Base-by-base conservation (phyloP, 2,113 vertebrate genomes). In the Psettodes erumei region DNA sequence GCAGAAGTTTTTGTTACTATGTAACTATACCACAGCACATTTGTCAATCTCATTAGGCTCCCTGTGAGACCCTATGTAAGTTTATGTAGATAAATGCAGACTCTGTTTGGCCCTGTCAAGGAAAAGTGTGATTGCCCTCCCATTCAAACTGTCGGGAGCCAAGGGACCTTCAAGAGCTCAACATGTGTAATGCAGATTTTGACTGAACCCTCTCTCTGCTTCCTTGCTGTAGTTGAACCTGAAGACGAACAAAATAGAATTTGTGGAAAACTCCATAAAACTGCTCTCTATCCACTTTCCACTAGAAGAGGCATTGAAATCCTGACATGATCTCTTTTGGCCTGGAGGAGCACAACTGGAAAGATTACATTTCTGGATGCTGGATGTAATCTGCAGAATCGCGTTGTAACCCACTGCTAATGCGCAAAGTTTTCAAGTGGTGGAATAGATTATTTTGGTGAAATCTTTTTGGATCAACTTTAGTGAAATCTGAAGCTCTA, bases 41-140 rank as follows among this genome's bases (percentile, higher is more conserved):
- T 62, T 61, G 21, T 59, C 18, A 9, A 35, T 69, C n/a, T 73
- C 18, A 48, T 61, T 62, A 77, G 58, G 30, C 40, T 48, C 21
- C 72, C 47, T 8, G 15, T 3, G 30, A 71, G 60, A 82, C 35
- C 23, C 1, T 16, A 11, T 78, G 12, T 37, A 51, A 30, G 25
- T 62, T 8, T 28, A 61, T 69, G 40, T 16, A 55, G 32, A 12
- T 47, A 43, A 64, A 71, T 51, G 35, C 16, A 66, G 19, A 25
- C 2, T n/a, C 1, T 51, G 13, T 71, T 47, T 64, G 35, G 61
- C 62, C 40, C 27, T 60, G 23, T 78, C 59, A 40, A 9, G 43
- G 8, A 62, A 64, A 68, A 43, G 12, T 43, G 32, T 55, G 3
- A 74, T 59, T 37, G 54, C 42, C 5, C 53, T 62, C 15, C 37